phyloP scores from a whole-genome alignment of 2,113 vertebrate genomes.

The Catharus fuscescens region DNA sequence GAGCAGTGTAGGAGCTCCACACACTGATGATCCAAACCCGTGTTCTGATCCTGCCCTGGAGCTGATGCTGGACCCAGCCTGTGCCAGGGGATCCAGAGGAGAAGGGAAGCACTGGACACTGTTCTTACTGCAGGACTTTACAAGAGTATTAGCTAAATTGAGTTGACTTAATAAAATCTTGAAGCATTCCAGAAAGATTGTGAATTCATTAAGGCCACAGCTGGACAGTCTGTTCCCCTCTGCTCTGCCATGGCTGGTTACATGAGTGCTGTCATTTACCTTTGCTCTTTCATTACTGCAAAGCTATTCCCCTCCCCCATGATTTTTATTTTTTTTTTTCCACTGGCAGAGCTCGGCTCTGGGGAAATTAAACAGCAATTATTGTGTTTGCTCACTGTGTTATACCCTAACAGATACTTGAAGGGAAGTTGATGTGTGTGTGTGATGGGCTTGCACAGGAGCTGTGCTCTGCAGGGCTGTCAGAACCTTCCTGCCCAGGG shows the following conservation, averaged over 20 bases:
- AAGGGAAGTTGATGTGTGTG: conserved; percentile 3
- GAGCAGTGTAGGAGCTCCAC: neutral
- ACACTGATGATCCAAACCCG: fast-evolving
- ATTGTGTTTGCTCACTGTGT: conserved; percentile 22
- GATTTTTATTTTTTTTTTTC: neutral
- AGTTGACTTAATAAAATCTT: conserved; percentile 49
- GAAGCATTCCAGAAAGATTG: conserved; percentile 42
- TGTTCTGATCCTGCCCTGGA: fast-evolving
- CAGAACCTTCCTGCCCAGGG: neutral
- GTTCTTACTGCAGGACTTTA: neutral
- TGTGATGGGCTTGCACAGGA: neutral
- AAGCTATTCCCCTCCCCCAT: neutral
- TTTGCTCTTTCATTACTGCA: conserved; percentile 34
- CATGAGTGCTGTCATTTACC: conserved; percentile 25
- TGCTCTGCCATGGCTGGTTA: neutral
- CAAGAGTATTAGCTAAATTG: conserved; percentile 5
- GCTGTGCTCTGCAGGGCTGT: neutral
- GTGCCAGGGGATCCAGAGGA: neutral
- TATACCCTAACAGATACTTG: neutral
- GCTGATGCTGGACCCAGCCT: neutral
- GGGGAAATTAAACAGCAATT: conserved; percentile 54
- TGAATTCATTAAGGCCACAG: conserved; percentile 58
- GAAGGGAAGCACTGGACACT: neutral
- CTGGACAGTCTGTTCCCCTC: conserved; percentile 21
- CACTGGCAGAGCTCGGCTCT: neutral